Conservation (phyloP, 2,113 vertebrate species). For the Chelonoidis abingdonii region DNA sequence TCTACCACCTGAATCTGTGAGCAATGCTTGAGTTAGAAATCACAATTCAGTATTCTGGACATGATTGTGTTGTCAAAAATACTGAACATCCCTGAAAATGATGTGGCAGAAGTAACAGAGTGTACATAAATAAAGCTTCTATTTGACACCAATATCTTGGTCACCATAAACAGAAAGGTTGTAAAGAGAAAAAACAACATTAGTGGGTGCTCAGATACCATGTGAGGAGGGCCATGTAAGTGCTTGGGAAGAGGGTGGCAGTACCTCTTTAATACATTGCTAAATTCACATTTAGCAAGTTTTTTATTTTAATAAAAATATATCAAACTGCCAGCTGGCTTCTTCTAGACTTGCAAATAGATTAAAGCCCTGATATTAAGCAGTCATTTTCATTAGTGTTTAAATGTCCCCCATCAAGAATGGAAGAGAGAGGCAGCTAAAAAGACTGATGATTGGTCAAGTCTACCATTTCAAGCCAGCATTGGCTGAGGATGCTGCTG, state of each 20-base stretch:
- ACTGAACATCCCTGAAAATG: not conserved
- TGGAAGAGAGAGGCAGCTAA: slow-evolving; percentile 46
- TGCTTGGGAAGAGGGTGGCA: not conserved
- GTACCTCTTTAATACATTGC: not conserved
- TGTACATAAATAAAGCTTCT: not conserved
- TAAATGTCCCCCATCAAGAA: slow-evolving; percentile 60
- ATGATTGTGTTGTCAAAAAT: not conserved
- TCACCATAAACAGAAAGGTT: not conserved
- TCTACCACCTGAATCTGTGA: not conserved
- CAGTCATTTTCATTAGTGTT: slow-evolving; percentile 70
- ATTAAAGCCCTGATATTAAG: slow-evolving; percentile 63
- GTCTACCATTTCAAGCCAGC: slow-evolving; percentile 37
- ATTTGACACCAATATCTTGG: not conserved
- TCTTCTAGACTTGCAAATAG: slow-evolving; percentile 35
- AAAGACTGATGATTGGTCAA: slow-evolving; percentile 59
- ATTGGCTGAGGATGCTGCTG: slow-evolving; percentile 7
- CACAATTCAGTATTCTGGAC: not conserved
- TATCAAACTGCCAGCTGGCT: slow-evolving; percentile 42
- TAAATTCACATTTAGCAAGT: not conserved
- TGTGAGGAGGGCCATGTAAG: not conserved
- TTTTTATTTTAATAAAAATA: slow-evolving; percentile 42
- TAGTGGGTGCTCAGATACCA: not conserved
- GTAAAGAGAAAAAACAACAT: not conserved
- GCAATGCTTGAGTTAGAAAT: not conserved
- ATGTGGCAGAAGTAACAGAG: not conserved